These are phyloP conservation scores for Lumbricus terrestris DNA, from an alignment of 2,888 invertebrate species.

Conservation along the genomic window DNA sequence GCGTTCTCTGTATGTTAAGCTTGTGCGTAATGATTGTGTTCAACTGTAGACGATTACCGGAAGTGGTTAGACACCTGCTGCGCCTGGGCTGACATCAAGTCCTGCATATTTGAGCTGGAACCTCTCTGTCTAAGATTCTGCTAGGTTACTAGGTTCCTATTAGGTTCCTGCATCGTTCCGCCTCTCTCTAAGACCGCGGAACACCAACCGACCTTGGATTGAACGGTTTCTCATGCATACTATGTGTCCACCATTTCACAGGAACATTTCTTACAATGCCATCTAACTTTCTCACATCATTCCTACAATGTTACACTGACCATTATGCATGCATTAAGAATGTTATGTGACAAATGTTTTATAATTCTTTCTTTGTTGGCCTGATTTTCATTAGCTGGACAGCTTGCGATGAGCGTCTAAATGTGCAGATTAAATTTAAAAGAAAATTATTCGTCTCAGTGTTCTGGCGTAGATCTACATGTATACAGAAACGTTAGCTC, in stretches of 20 bases:
- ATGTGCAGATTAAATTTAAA: no score
- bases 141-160: background rate
- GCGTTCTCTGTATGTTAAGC: no score
- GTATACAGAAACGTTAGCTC: background rate
- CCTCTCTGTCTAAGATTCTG: background rate
- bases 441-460: no score
- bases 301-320: background rate
- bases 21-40: background rate
- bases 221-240: background rate
- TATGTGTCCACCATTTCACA: background rate
- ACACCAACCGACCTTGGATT: background rate
- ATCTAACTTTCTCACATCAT: background rate
- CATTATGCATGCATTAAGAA: no score
- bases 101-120: constrained; percentile 9
- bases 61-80: background rate
- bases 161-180: background rate
- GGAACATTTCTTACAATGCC: background rate
- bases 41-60: background rate
- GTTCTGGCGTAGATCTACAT: no score
- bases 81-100: background rate
- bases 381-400: no score
- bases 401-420: no score
- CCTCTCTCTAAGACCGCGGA: background rate
- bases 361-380: no score
- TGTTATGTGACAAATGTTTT: no score